Percentiles rank a stretch among this genome's conserved stretches.
Evolutionary conservation across 2,888 invertebrate species (phyloP).

Genomic region (Acheta domesticus): DNA sequence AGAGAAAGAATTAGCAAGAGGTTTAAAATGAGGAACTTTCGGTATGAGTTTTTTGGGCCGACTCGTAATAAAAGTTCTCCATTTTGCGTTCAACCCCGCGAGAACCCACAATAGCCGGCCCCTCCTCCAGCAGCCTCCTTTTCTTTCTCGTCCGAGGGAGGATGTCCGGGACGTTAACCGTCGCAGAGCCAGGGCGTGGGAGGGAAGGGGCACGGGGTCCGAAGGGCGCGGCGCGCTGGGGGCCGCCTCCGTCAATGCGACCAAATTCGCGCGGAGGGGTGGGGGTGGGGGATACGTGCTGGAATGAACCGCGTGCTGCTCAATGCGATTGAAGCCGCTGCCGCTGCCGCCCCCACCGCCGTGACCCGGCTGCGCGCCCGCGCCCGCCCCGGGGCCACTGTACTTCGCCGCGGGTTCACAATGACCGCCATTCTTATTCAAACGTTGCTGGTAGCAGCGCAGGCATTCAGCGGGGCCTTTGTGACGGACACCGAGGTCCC

Average conservation of each 20-base stretch:
- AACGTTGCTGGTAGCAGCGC: slow-evolving; percentile 9
- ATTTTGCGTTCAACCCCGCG: neutral
- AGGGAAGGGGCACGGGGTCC: neutral
- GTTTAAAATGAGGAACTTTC: slow-evolving; percentile 3
- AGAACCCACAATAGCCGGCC: neutral
- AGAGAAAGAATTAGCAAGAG: slow-evolving; percentile 10
- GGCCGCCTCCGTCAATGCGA: neutral
- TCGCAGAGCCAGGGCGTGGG: neutral
- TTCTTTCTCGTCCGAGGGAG: neutral
- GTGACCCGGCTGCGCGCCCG: neutral
- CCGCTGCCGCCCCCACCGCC: neutral
- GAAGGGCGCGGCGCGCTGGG: neutral
- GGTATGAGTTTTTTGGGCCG: neutral
- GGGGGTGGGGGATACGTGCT: neutral
- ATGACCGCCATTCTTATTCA: slow-evolving; percentile 10
- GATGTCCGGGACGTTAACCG: slow-evolving; percentile 8
- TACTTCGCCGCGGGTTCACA: neutral
- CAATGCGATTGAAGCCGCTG: neutral
- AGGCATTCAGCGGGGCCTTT: neutral
- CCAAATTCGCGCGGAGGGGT: neutral
- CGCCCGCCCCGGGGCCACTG: neutral
- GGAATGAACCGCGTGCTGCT: neutral
- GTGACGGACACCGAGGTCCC: neutral
- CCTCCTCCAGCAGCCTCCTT: neutral
- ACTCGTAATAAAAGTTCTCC: slow-evolving; percentile 6